These are phyloP conservation scores for Limnephilus rhombicus DNA, from an alignment of 2,888 invertebrate genomes.

Conservation along the genomic window DNA sequence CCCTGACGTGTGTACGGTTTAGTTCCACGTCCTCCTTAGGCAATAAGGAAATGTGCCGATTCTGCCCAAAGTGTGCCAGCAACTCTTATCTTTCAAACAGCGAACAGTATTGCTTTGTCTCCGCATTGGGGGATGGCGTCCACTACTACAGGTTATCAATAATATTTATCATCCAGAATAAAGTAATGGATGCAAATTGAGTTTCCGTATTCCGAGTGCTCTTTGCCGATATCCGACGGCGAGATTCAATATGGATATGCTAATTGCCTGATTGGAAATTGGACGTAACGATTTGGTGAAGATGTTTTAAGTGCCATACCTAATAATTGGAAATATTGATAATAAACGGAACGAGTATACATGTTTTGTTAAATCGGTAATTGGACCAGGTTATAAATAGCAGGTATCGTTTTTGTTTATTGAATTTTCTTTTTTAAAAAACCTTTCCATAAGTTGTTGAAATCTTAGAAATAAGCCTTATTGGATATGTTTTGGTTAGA, in stretches of 20 bases:
- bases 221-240: constrained; percentile 23
- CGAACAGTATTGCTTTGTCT: constrained; percentile 31
- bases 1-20: neutral
- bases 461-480: neutral
- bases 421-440: too few species aligned
- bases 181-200: constrained; percentile 40
- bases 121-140: constrained; percentile 12
- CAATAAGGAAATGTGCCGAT: constrained; percentile 65
- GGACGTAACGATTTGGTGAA: constrained; percentile 36
- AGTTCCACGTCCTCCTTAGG: neutral
- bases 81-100: constrained; percentile 21
- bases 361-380: neutral
- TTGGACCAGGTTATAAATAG: neutral
- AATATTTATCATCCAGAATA: constrained; percentile 39
- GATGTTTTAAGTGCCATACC: constrained; percentile 21
- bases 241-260: constrained; percentile 42
- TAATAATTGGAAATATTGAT: constrained; percentile 31
- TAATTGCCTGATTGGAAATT: constrained; percentile 34
- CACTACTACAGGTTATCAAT: constrained; percentile 34
- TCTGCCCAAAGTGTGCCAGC: constrained; percentile 61
- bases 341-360: neutral
- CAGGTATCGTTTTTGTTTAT: neutral
- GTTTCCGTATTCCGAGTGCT: constrained; percentile 40
- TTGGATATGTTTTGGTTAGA: neutral
- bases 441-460: neutral